Percentiles rank a stretch among this genome's conserved stretches.
These are phyloP conservation scores for Diuraphis noxia DNA, from an alignment of 1,140 invertebrate species.

Conservation along the genomic window DNA sequence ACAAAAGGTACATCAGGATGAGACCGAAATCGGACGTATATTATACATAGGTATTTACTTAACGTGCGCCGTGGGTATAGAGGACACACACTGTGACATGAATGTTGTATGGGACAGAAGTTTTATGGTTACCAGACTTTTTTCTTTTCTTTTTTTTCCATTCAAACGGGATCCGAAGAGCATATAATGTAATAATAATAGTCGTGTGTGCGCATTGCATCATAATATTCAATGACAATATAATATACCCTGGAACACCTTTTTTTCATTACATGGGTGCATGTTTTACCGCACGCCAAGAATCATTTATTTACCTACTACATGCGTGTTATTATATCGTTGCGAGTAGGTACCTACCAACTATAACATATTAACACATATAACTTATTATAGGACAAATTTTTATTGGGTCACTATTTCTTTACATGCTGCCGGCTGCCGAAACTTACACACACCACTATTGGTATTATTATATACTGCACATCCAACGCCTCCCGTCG, in stretches of 20 bases:
- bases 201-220: slow-evolving; percentile 2
- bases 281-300: neutral
- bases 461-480: neutral
- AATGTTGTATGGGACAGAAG: neutral
- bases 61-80: neutral
- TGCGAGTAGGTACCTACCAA: neutral
- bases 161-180: slow-evolving; percentile 27
- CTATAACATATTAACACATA: neutral
- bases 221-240: slow-evolving; percentile 38
- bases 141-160: neutral
- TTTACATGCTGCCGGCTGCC: neutral
- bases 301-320: slow-evolving; percentile 40
- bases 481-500: neutral
- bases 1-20: slow-evolving; percentile 16
- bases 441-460: neutral
- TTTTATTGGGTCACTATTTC: slow-evolving; percentile 13
- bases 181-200: neutral
- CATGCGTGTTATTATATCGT: neutral
- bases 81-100: slow-evolving; percentile 10
- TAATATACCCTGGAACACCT: slow-evolving; percentile 16
- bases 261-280: neutral
- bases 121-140: slow-evolving; percentile 17
- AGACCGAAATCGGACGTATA: neutral
- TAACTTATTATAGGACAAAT: slow-evolving; percentile 24
- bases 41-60: neutral